Conservation (phyloP, 2,113 vertebrate genomes). For the Heteronetta atricapilla region DNA sequence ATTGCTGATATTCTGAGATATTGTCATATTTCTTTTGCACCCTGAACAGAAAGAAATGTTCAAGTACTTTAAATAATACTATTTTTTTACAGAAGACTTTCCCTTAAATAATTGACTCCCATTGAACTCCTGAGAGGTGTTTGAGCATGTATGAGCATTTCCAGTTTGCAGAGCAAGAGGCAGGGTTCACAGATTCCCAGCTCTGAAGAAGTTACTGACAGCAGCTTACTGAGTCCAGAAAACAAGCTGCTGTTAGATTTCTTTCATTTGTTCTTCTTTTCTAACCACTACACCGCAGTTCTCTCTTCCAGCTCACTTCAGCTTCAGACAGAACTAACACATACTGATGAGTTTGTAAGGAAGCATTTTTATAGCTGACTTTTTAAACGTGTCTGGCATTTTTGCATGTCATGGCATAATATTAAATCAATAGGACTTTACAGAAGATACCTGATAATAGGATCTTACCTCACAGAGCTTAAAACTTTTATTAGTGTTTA, state of each 20-base stretch:
- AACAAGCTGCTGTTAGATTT: background rate
- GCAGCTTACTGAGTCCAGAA: background rate
- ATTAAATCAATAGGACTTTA: conserved; percentile 17
- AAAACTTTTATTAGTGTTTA: conserved; percentile 47
- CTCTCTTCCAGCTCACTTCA: background rate
- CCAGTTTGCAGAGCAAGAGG: background rate
- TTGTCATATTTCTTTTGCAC: background rate
- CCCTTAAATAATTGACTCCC: background rate
- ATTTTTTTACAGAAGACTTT: background rate
- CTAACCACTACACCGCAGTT: background rate
- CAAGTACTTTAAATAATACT: background rate
- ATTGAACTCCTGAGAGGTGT: background rate
- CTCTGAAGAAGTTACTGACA: background rate
- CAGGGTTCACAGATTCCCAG: background rate
- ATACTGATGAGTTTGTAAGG: background rate
- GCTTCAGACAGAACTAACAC: background rate
- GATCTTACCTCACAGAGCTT: conserved; percentile 19
- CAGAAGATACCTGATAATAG: conserved; percentile 29
- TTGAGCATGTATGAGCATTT: background rate
- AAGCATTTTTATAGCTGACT: background rate
- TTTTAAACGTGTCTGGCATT: background rate
- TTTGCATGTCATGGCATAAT: background rate
- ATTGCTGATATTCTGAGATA: background rate
- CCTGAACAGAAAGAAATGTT: background rate
- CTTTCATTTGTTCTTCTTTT: background rate